Evolutionary conservation across 1,140 invertebrate genomes (phyloP).

Genomic region (Catajapyx aquilonaris): DNA sequence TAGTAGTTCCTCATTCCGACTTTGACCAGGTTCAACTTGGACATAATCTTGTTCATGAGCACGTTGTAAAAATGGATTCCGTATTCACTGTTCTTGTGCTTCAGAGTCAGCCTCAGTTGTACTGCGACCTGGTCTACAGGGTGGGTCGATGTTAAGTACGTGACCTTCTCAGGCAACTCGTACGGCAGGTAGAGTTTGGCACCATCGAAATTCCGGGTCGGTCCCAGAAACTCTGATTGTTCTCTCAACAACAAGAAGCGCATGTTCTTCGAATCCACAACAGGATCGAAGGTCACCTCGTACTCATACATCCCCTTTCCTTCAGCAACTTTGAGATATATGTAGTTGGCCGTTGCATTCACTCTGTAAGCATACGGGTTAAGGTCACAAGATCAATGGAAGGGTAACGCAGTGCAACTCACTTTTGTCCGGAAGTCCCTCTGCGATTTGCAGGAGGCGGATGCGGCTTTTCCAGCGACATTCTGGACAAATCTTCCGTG

Average conservation of each 20-base stretch:
- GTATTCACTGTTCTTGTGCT: no score
- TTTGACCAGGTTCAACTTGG: slow-evolving; percentile 43
- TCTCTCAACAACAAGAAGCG: slow-evolving; percentile 44
- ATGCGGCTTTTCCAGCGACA: no score
- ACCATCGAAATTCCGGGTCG: slow-evolving; percentile 47
- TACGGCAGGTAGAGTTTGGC: slow-evolving; percentile 42
- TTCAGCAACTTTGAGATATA: slow-evolving; percentile 14
- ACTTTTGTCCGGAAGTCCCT: no score
- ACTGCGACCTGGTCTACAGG: slow-evolving; percentile 29
- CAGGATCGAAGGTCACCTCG: slow-evolving; percentile 45
- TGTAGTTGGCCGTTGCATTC: no score
- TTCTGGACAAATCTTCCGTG: no score
- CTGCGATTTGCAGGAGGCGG: no score
- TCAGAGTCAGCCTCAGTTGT: no score
- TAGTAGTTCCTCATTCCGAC: slow-evolving; percentile 63
- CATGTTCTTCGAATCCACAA: slow-evolving; percentile 43
- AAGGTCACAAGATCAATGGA: no score
- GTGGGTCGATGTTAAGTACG: slow-evolving; percentile 31
- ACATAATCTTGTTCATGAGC: slow-evolving; percentile 60
- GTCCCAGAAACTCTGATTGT: slow-evolving; percentile 32
- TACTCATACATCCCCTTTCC: slow-evolving; percentile 57
- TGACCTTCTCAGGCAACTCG: no score
- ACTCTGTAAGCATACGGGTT: no score
- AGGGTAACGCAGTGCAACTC: no score
- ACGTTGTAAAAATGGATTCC: slow-evolving; percentile 73